Evolutionary conservation across 64 coral and sea anemone genomes (phyloP), one percentile per base, ranked within the genome.

Genomic region (Pocillopora verrucosa): DNA sequence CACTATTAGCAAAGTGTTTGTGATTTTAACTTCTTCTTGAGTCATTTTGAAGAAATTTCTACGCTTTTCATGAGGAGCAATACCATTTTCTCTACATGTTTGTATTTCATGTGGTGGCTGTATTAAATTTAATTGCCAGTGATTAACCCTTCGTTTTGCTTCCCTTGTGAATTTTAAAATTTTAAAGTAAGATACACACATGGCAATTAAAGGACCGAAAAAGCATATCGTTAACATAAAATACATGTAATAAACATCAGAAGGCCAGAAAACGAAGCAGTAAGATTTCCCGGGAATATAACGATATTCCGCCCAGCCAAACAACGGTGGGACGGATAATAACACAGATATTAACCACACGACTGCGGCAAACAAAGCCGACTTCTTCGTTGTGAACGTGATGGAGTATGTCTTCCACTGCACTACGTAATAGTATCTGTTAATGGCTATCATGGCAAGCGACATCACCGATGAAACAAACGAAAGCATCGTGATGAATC

Each of bases 401-500:
- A 16, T 19, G 22, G 60, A 61, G 63, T 98, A 98, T 3, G 30
- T 86, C n/a, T 76, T 94, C 96, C 96, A 98, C 10, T 94, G 60
- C 22, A 94, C 92, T 9, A 98, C 84, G 36, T 81, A 94, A 87
- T 88, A 94, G 34, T 92, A 92, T 45, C 96, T 76, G 87, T 98
- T 94, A 10, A 98, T 77, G 11, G 92, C 93, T 24, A 98, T 98
- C 69, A 98, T 77, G 51, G 90, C 90, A 74, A 98, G 88, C 15
- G 90, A 88, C 93, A 98, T 92, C 10, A 94, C 93, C 0, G 96
- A 98, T 2, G 93, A 87, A 59, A 98, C 91, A 86, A 98, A 98
- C n/a, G 96, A 91, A 16, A 98, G 64, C 58, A 98, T 92, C 9
- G 89, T 98, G 7, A 89, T 36, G 72, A 98, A 98, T 59, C 89